Conservation (phyloP, 2,113 vertebrate genomes). For the Pygoscelis antarcticus region DNA sequence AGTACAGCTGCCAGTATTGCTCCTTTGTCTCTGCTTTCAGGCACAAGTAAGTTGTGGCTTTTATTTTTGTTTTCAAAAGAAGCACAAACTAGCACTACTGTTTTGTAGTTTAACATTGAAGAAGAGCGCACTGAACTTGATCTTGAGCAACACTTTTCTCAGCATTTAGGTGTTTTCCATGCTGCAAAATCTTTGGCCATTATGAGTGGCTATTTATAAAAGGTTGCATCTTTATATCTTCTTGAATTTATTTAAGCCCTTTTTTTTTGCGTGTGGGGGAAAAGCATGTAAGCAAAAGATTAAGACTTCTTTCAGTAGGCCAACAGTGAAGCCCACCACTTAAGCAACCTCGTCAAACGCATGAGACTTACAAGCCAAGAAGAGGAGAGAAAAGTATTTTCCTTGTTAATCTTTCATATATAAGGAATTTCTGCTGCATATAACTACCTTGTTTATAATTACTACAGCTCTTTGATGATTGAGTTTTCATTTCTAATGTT, state of each 20-base stretch:
- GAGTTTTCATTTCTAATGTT: not conserved
- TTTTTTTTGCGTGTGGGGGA: not conserved
- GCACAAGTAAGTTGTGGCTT: constrained; percentile 90
- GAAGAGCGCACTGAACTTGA: not conserved
- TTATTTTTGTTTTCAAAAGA: not conserved
- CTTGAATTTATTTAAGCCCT: not conserved
- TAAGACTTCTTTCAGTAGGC: not conserved
- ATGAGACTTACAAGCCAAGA: not conserved
- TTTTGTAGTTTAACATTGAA: not conserved
- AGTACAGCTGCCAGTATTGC: constrained; percentile 99
- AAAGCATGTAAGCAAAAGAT: not conserved
- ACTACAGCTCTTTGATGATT: not conserved
- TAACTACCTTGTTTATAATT: not conserved
- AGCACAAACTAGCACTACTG: not conserved
- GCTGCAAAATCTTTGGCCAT: not conserved
- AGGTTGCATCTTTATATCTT: not conserved
- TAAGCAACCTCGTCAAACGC: not conserved
- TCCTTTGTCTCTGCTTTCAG: constrained; percentile 97
- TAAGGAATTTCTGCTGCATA: not conserved
- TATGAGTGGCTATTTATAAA: not conserved
- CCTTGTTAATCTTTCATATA: not conserved
- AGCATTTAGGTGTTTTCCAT: not conserved
- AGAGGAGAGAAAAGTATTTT: not conserved
- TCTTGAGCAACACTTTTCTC: not conserved
- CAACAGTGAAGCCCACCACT: not conserved